phyloP scores from a whole-genome alignment of 2,113 vertebrate species.

The Aspidoscelis tigris region DNA sequence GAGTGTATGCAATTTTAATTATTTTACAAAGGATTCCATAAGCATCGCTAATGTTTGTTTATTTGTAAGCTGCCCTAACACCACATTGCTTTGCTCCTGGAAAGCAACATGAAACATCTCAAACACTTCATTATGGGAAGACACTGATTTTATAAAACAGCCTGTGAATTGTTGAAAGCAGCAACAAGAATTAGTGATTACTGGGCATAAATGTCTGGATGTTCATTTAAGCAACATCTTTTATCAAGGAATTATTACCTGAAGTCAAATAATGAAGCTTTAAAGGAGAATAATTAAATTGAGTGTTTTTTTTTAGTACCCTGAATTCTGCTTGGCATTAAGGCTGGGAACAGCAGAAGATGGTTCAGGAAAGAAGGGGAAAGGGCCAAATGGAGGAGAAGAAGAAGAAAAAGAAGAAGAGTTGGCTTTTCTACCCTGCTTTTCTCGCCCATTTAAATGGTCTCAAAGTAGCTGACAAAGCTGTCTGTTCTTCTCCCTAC shows the following conservation, averaged over 20 bases:
- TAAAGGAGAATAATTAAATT: background rate
- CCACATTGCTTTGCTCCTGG: background rate
- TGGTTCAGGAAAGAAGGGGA: too few species aligned
- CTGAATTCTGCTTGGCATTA: too few species aligned
- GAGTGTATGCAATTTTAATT: background rate
- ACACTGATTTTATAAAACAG: background rate
- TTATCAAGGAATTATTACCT: background rate
- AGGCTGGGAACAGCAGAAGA: too few species aligned
- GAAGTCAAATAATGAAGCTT: background rate
- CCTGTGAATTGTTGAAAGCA: background rate
- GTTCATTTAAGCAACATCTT: background rate
- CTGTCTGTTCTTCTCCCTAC: too few species aligned
- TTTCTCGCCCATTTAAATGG: too few species aligned
- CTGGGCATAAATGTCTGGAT: background rate
- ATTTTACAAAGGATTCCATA: background rate
- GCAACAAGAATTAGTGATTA: too few species aligned
- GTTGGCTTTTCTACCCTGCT: too few species aligned
- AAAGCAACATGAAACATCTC: background rate
- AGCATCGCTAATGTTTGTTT: background rate
- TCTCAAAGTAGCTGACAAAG: too few species aligned
- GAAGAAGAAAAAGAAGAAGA: too few species aligned
- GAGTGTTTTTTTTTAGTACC: too few species aligned
- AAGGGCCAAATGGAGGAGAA: too few species aligned
- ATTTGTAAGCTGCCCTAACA: background rate
- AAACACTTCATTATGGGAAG: background rate